Conservation (phyloP, 2,797 vertebrate genomes). For the Tenualosa thibaudeaui region DNA sequence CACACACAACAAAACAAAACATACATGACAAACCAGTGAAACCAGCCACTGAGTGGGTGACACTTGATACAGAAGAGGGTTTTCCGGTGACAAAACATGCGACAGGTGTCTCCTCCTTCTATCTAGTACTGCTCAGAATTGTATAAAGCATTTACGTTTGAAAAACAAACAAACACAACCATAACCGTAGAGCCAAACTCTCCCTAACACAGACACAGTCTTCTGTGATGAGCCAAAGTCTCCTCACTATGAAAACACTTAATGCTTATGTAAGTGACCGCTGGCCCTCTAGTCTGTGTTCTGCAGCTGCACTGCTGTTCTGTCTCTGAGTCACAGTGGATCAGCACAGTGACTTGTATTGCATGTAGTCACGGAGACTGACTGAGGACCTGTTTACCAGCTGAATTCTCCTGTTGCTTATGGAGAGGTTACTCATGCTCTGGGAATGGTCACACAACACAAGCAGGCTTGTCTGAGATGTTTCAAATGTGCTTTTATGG, state of each 20-base stretch:
- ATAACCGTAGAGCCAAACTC: background rate
- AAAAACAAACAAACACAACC: background rate
- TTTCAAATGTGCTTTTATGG: background rate
- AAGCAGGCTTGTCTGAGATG: background rate
- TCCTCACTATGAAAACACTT: background rate
- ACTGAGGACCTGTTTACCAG: background rate
- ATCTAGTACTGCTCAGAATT: background rate
- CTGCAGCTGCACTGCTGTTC: background rate
- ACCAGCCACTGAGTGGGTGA: slow-evolving; percentile 26
- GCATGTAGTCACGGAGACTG: background rate
- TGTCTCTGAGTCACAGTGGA: background rate
- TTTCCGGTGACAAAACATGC: background rate
- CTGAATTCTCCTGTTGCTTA: background rate
- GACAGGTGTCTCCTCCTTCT: background rate
- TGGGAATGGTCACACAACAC: background rate
- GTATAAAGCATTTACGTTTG: background rate
- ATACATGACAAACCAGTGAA: slow-evolving; percentile 27
- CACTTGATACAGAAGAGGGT: background rate
- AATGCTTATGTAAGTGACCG: background rate
- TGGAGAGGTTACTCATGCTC: background rate
- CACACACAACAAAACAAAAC: background rate
- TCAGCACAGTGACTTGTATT: background rate
- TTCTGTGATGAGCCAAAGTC: background rate
- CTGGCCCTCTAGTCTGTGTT: background rate
- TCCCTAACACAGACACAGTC: background rate